A percentile compares a stretch with the other conserved stretches of the same genome.
phyloP scores from a whole-genome alignment of 2,113 vertebrate species.

The Himantopus leucocephalus region DNA sequence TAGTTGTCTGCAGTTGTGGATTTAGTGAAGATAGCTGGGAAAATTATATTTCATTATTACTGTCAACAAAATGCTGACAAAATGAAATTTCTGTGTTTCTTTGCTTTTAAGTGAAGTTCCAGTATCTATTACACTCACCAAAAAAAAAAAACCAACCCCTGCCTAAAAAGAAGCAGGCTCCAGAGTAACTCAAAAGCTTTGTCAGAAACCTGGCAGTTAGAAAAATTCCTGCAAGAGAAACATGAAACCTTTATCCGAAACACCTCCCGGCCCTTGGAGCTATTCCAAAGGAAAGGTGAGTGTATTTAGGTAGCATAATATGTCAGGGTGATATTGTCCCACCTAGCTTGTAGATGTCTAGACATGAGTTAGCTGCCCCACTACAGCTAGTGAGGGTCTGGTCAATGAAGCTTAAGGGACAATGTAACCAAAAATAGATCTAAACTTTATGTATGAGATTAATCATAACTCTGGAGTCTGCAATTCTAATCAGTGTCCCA shows the following conservation, averaged over 20 bases:
- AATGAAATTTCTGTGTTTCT: background rate
- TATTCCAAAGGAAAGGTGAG: background rate
- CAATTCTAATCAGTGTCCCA: background rate
- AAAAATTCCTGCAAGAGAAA: background rate
- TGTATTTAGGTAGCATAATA: background rate
- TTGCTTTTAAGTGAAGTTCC: background rate
- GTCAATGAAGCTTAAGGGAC: background rate
- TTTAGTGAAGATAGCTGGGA: background rate
- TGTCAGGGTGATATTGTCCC: background rate
- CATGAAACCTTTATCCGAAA: background rate
- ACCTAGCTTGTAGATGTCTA: background rate
- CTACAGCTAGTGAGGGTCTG: background rate
- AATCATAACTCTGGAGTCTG: background rate
- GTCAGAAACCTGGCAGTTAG: background rate
- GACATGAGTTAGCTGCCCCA: background rate
- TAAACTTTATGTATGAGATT: background rate
- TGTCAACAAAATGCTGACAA: background rate
- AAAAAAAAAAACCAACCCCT: background rate
- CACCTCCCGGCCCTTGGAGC: background rate
- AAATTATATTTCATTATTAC: background rate
- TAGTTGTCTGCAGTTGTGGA: background rate
- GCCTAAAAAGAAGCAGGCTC: background rate
- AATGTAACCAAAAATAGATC: accelerated
- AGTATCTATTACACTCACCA: background rate
- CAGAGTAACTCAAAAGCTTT: background rate